Evolutionary conservation across 64 coral and sea anemone species (phyloP), one percentile per base, ranked within the genome.

Genomic region (Anthopleura sola): DNA sequence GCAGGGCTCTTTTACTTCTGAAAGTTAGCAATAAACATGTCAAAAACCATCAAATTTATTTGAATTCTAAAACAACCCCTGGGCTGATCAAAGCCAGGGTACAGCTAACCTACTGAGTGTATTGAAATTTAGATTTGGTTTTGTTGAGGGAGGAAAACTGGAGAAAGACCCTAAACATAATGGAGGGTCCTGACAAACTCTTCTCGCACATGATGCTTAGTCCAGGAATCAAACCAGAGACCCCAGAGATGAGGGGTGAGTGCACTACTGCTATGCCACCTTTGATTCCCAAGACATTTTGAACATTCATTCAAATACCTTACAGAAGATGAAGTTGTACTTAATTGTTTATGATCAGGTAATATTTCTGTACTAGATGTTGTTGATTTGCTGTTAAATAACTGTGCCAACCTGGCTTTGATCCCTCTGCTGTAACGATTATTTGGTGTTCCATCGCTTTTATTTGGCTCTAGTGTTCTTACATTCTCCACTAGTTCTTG

Each of bases 381-480:
- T 10, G 19, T 49, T 55, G 89, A 21, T 55, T 87, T 92, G 85
- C 90, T 36, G 46, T 82, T 95, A 91, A 95, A 95, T 20, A 95
- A 83, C 84, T 88, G 91, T 58, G 93, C 84, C 50, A 92, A 86
- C 53, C 90, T 84, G 56, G 90, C 87, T 92, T 95, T 95, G 57
- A 95, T 89, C 32, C 93, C 84, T 46, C 66, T 88, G 37, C 82
- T 85, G 82, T 95, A 95, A 21, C 93, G 90, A 86, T 91, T 88
- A 26, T 95, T 95, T 56, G 76, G 76, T 44, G 76, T 48, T 34
- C 66, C 66, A 71, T 71, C 28, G 9, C 29, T 71, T 3, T 71
- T 71, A 14, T 32, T 71, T 31, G 29, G 24, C 31, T 71, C 26
- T 28, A 71, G 28, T 71, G 13, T 71, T 4, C 14, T 2, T 31